Evolutionary conservation across 2,797 vertebrate genomes (phyloP).

Genomic region (Etheostoma nigrum): DNA sequence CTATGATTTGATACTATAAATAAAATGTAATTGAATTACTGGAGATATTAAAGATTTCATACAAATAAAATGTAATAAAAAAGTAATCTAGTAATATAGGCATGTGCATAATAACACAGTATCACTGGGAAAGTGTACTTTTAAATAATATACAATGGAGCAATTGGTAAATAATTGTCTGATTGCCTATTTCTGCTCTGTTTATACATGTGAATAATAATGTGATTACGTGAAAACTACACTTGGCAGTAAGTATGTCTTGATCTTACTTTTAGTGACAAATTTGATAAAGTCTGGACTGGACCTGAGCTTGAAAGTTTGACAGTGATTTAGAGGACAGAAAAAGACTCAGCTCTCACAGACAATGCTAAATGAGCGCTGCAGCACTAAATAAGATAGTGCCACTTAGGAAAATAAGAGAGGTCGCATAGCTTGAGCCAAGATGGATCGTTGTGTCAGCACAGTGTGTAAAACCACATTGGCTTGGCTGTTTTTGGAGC

Average conservation of each 20-base stretch:
- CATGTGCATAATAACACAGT: not conserved
- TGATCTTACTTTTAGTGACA: not conserved
- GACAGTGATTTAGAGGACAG: conserved; percentile 49
- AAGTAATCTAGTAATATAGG: not conserved
- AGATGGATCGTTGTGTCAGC: conserved; percentile 85
- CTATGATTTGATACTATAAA: too few species aligned
- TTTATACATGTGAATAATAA: not conserved
- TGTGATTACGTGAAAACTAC: not conserved
- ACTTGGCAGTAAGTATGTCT: not conserved
- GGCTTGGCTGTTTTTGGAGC: conserved; percentile 80
- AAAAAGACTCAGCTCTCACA: conserved; percentile 29
- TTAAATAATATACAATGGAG: not conserved
- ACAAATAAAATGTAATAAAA: not conserved
- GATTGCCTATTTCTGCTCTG: not conserved
- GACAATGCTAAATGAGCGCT: conserved; percentile 62
- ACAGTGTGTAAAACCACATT: conserved; percentile 86
- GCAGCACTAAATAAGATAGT: conserved; percentile 69
- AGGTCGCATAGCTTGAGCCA: conserved; percentile 75
- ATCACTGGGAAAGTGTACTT: not conserved
- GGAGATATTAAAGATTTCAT: not conserved
- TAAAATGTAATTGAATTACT: too few species aligned
- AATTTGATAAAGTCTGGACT: conserved; percentile 4
- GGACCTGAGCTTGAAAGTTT: conserved; percentile 15
- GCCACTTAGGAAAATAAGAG: conserved; percentile 80
- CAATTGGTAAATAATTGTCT: not conserved